Evolutionary conservation across 2,113 vertebrate genomes (phyloP).

Genomic region (Cyprinodon brontotheroides): DNA sequence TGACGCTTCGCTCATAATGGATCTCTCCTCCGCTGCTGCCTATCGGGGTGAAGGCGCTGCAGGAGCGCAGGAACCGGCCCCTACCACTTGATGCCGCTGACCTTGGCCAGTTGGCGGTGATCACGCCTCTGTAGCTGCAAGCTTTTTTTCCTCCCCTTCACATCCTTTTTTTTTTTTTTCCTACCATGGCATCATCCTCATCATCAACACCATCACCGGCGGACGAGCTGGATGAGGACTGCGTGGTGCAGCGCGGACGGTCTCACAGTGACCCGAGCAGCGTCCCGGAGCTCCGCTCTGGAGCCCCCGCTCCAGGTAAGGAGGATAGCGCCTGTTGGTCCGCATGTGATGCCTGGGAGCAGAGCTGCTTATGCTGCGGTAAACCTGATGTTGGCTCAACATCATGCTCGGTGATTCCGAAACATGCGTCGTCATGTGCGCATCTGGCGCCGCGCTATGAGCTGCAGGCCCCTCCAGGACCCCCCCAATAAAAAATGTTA

Average conservation of each 20-base stretch:
- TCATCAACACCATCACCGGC: conserved; percentile 65
- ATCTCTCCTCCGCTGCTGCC: conserved; percentile 62
- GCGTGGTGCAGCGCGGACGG: conserved; percentile 87
- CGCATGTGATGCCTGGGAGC: background rate
- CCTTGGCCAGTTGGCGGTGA: conserved; percentile 72
- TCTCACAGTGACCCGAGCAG: conserved; percentile 95
- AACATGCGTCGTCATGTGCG: background rate
- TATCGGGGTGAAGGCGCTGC: conserved; percentile 63
- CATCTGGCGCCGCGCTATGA: background rate
- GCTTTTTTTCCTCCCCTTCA: conserved; percentile 3
- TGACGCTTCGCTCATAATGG: conserved; percentile 65
- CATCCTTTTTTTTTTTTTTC: background rate
- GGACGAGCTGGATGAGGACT: conserved; percentile 82
- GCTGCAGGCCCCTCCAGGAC: background rate
- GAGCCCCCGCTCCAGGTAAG: conserved; percentile 83
- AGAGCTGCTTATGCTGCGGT: background rate
- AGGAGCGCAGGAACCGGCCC: conserved; percentile 53
- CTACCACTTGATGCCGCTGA: conserved; percentile 72
- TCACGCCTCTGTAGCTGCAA: conserved; percentile 53
- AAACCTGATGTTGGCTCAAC: background rate
- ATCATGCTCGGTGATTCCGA: background rate
- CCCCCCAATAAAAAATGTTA: background rate
- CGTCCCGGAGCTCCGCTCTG: conserved; percentile 83
- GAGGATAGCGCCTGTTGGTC: background rate
- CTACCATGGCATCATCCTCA: conserved; percentile 85